Evolutionary conservation across 2,797 vertebrate species (phyloP).

Genomic region (Xyrichtys novacula): DNA sequence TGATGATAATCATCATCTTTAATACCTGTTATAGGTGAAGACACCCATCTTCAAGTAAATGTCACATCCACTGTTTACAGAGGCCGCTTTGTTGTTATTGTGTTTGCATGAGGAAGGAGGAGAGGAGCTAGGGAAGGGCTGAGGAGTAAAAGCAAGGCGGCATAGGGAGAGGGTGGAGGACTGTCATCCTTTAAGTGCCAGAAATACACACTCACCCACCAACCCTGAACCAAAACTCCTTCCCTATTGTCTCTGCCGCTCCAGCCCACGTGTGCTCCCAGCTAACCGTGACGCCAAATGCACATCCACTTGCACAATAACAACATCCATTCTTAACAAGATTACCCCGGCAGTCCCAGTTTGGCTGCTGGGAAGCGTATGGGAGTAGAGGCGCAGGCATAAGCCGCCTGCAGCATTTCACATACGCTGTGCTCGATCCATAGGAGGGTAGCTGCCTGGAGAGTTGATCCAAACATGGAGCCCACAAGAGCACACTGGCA

Average conservation of each 20-base stretch:
- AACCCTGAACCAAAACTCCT: slow-evolving; percentile 41
- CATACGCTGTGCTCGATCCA: slow-evolving; percentile 65
- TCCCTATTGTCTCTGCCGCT: slow-evolving; percentile 74
- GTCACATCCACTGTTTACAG: slow-evolving; percentile 66
- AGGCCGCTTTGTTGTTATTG: slow-evolving; percentile 65
- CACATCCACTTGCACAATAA: slow-evolving; percentile 81
- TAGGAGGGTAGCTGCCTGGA: slow-evolving; percentile 67
- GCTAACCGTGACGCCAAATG: slow-evolving; percentile 74
- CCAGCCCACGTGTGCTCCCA: slow-evolving; percentile 78
- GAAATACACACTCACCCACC: slow-evolving; percentile 70
- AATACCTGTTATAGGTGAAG: slow-evolving; percentile 67
- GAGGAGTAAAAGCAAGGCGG: slow-evolving; percentile 24
- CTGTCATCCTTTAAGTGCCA: slow-evolving; percentile 69
- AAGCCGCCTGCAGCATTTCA: slow-evolving; percentile 72
- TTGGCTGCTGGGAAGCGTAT: slow-evolving; percentile 78
- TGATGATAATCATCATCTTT: slow-evolving; percentile 73
- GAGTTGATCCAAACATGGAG: slow-evolving; percentile 72
- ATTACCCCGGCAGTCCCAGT: slow-evolving; percentile 81
- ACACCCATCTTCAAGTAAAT: slow-evolving; percentile 68
- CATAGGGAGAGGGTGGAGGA: slow-evolving; percentile 44
- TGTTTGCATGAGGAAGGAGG: slow-evolving; percentile 23
- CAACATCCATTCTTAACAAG: slow-evolving; percentile 84
- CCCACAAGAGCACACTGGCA: slow-evolving; percentile 64
- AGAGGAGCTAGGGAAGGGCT: slow-evolving; percentile 9
- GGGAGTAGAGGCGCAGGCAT: slow-evolving; percentile 71